phyloP scores from a whole-genome alignment of 2,888 invertebrate genomes.

The Belgica antarctica region DNA sequence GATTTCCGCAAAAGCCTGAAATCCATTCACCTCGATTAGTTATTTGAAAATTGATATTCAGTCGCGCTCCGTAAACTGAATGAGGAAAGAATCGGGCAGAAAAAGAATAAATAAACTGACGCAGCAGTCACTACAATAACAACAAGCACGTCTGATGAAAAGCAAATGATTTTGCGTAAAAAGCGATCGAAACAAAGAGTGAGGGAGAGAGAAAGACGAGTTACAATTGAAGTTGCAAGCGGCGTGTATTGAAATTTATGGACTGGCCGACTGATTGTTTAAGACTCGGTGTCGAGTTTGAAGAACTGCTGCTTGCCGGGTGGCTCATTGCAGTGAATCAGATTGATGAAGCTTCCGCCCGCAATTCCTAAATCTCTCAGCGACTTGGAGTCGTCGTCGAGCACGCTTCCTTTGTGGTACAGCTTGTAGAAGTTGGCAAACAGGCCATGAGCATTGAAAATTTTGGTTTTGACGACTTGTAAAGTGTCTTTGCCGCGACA shows the following conservation, averaged over 20 bases:
- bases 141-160: too few relatives aligned
- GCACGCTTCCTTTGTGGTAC: neutral
- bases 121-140: too few relatives aligned
- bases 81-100: constrained; percentile 7
- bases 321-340: constrained; percentile 17
- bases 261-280: neutral
- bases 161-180: neutral
- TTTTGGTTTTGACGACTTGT: neutral
- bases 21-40: constrained; percentile 43
- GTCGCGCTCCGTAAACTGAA: neutral
- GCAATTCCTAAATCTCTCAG: constrained; percentile 10
- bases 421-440: constrained; percentile 9
- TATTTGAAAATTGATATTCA: constrained; percentile 23
- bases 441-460: constrained; percentile 12
- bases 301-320: neutral
- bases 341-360: constrained; percentile 6
- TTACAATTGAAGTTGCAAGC: neutral
- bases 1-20: constrained; percentile 38
- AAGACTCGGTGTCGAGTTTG: neutral
- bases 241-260: too few relatives aligned
- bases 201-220: neutral
- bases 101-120: constrained; percentile 2
- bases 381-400: neutral
- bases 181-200: constrained; percentile 19
- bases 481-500: neutral